Percentiles rank a stretch among this genome's conserved stretches.
phyloP scores from a whole-genome alignment of 2,113 vertebrate species.

The Tragelaphus imberbis region DNA sequence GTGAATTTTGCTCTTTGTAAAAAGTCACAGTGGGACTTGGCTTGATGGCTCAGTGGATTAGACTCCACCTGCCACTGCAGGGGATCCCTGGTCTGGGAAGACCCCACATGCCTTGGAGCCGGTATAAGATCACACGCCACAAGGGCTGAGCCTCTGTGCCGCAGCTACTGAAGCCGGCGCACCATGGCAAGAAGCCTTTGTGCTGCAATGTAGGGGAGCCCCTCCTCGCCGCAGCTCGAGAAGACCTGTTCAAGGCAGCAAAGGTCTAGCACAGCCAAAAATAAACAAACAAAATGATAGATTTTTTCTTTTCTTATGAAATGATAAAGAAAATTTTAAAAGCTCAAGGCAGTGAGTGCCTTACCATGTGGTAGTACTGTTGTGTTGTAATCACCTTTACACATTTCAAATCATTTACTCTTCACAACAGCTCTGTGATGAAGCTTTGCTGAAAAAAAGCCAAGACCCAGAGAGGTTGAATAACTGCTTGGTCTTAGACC shows the following conservation, averaged over 20 bases:
- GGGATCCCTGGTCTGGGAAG: neutral
- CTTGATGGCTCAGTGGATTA: neutral
- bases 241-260: neutral
- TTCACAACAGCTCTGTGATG: neutral
- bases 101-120: neutral
- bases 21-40: neutral
- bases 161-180: neutral
- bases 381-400: neutral
- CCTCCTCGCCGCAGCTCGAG: rapidly evolving
- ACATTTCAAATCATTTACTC: neutral
- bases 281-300: neutral
- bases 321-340: neutral
- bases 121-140: rapidly evolving
- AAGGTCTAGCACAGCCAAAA: neutral
- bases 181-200: neutral
- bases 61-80: neutral
- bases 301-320: neutral
- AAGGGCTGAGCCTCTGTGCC: neutral
- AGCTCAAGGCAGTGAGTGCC: neutral
- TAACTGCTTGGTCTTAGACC: neutral
- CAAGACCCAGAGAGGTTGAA: neutral
- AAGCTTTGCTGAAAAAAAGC: neutral
- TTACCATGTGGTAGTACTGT: neutral
- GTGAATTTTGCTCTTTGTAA: neutral
- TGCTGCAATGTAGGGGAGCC: neutral